These are phyloP conservation scores for Copidosoma aretas DNA, from an alignment of 2,888 invertebrate species.

Conservation along the genomic window DNA sequence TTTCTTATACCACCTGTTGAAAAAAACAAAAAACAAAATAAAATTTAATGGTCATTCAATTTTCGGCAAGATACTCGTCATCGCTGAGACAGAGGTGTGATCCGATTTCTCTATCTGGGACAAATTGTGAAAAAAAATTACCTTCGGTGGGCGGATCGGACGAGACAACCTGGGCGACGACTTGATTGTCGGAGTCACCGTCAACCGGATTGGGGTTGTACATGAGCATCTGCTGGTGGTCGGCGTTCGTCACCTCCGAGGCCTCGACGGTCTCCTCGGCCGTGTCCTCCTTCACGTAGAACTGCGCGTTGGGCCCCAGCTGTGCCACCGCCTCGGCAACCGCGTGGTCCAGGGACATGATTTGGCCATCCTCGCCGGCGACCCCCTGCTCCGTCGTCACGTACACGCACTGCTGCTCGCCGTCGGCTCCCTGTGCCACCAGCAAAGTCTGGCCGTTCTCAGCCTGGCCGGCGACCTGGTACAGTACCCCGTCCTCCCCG, in stretches of 20 bases:
- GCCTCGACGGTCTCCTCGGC: conserved; percentile 42
- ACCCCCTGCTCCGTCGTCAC: conserved; percentile 68
- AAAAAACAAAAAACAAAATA: conserved; percentile 33
- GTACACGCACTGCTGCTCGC: conserved; percentile 75
- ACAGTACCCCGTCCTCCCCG: conserved; percentile 83
- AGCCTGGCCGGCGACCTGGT: conserved; percentile 82
- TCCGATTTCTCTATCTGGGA: no score
- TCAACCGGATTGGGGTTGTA: conserved; percentile 58
- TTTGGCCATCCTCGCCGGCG: conserved; percentile 66
- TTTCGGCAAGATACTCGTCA: no score
- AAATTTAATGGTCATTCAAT: background rate
- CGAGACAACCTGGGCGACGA: conserved; percentile 78
- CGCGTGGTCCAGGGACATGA: conserved; percentile 67
- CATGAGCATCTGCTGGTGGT: conserved; percentile 63
- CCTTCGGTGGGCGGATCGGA: conserved; percentile 85
- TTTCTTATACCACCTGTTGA: conserved; percentile 79
- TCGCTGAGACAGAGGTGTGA: no score
- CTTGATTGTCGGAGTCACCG: conserved; percentile 60
- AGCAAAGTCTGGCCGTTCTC: conserved; percentile 79
- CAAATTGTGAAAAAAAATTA: no score
- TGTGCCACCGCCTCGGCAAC: conserved; percentile 66
- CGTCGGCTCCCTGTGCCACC: conserved; percentile 77
- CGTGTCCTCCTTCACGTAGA: conserved; percentile 59
- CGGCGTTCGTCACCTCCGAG: conserved; percentile 45
- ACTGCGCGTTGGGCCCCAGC: conserved; percentile 65